Percentiles rank a stretch among this genome's conserved stretches.
phyloP scores from a whole-genome alignment of 2,113 vertebrate genomes.

The Empidonax traillii region DNA sequence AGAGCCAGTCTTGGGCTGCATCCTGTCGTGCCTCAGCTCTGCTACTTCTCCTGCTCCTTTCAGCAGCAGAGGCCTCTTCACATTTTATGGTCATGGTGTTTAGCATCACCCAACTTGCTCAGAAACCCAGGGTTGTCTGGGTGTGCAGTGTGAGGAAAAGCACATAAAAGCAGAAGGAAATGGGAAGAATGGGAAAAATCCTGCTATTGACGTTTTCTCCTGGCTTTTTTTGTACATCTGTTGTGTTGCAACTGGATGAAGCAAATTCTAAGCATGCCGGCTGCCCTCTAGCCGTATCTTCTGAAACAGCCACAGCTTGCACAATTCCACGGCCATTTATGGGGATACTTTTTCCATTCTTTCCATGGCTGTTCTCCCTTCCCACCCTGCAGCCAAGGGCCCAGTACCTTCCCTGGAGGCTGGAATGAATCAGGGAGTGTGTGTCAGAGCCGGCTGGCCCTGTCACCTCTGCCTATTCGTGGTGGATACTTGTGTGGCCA shows the following conservation, averaged over 20 bases:
- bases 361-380: background rate
- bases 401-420: background rate
- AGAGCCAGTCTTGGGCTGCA: background rate
- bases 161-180: background rate
- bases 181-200: background rate
- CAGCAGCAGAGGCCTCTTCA: background rate
- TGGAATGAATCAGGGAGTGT: accelerated
- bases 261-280: background rate
- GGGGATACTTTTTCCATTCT: accelerated
- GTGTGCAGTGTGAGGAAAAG: background rate
- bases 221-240: background rate
- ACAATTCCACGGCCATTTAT: background rate
- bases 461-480: accelerated
- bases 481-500: background rate
- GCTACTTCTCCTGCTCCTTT: background rate
- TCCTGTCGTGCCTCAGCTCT: background rate
- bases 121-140: background rate
- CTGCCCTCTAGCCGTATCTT: background rate
- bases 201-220: background rate
- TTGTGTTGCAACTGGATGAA: background rate
- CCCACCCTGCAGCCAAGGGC: accelerated
- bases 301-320: background rate
- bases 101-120: background rate
- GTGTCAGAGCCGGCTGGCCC: accelerated
- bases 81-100: background rate